Conservation (phyloP, 2,113 vertebrate genomes). For the Jaculus jaculus region DNA sequence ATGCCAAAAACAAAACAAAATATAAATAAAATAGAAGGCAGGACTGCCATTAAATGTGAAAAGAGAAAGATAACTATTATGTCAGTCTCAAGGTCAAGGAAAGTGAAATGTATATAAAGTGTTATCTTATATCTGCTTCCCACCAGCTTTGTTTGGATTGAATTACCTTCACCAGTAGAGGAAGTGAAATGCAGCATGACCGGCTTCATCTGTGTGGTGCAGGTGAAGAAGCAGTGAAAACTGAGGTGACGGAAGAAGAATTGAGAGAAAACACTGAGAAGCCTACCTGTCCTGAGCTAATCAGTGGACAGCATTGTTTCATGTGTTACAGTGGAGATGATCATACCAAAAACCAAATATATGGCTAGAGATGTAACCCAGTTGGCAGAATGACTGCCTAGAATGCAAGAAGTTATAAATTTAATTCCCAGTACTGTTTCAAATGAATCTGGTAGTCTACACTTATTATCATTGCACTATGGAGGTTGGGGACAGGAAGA, state of each 20-base stretch:
- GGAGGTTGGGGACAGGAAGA: no score
- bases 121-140: background rate
- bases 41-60: background rate
- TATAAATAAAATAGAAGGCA: background rate
- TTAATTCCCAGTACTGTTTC: no score
- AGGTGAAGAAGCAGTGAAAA: background rate
- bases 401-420: no score
- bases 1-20: background rate
- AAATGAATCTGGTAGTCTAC: no score
- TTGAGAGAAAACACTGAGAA: background rate
- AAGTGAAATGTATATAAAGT: background rate
- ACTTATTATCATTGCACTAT: no score
- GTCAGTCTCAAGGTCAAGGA: background rate
- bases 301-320: background rate
- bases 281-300: background rate
- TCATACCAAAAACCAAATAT: background rate
- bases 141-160: background rate
- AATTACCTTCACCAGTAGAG: accelerated
- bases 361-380: background rate
- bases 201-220: accelerated
- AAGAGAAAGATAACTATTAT: background rate
- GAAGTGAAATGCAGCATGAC: accelerated
- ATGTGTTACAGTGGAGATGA: background rate
- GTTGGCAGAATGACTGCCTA: no score
- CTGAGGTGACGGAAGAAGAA: background rate